A percentile compares a stretch with the other conserved stretches of the same genome.
Conservation (phyloP, 2,113 vertebrate species). For the Merops nubicus region DNA sequence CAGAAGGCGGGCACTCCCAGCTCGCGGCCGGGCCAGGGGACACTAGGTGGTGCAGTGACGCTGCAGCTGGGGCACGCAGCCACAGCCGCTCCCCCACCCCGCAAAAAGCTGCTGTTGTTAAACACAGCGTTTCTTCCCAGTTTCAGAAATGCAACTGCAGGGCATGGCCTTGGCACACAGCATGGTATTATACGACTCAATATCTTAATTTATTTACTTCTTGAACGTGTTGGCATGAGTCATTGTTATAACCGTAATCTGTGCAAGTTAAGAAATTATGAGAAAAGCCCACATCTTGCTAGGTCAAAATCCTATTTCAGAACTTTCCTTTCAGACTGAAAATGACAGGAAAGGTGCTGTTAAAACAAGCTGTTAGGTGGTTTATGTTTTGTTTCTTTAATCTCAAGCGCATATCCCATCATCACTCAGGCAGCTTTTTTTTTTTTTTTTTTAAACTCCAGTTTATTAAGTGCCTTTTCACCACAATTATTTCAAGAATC, state of each 20-base stretch:
- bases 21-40: neutral
- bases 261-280: neutral
- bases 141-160: neutral
- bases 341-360: neutral
- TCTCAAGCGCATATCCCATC: neutral
- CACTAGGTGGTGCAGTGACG: slow-evolving; percentile 60
- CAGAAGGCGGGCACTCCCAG: neutral
- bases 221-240: neutral
- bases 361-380: neutral
- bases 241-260: neutral
- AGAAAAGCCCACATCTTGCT: neutral
- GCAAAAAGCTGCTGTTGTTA: neutral
- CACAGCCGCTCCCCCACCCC: fast-evolving
- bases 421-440: neutral
- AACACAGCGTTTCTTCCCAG: fast-evolving
- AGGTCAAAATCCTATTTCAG: neutral
- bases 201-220: neutral
- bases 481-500: neutral
- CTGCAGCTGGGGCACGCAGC: neutral
- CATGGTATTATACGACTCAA: neutral
- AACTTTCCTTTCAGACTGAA: neutral
- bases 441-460: neutral
- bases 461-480: neutral
- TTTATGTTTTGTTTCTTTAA: neutral
- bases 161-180: neutral